phyloP scores from a whole-genome alignment of 2,888 invertebrate genomes.

The Leptinotarsa peninsularis region DNA sequence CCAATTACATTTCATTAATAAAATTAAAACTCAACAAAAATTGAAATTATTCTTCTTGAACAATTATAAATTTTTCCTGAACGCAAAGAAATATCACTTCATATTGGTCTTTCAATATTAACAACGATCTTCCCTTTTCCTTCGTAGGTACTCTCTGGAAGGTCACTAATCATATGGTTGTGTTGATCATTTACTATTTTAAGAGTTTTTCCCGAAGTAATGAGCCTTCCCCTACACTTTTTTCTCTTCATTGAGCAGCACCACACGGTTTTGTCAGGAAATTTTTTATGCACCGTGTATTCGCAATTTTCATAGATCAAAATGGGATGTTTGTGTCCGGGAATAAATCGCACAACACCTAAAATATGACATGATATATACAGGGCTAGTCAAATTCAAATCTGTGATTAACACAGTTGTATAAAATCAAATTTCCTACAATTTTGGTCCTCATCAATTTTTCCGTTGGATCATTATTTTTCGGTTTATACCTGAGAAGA shows the following conservation, averaged over 20 bases:
- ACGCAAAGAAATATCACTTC: neutral
- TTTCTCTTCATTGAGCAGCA: constrained; percentile 41
- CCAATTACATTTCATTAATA: no score
- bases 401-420: no score
- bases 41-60: no score
- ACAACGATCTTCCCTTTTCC: constrained; percentile 25
- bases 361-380: constrained; percentile 10
- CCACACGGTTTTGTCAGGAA: constrained; percentile 48
- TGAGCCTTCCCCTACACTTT: constrained; percentile 41
- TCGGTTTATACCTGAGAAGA: no score
- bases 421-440: no score
- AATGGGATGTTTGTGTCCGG: constrained; percentile 43
- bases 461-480: no score
- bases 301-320: constrained; percentile 46
- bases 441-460: no score
- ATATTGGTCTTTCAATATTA: neutral
- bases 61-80: no score
- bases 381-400: no score
- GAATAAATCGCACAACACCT: constrained; percentile 33
- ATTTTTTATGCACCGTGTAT: constrained; percentile 46
- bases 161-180: constrained; percentile 10
- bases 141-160: neutral
- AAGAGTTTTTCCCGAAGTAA: constrained; percentile 43
- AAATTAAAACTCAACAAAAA: no score
- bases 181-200: constrained; percentile 30